Evolutionary conservation across 2,888 invertebrate genomes (phyloP).

Genomic region (Acanthosoma haemorrhoidale): DNA sequence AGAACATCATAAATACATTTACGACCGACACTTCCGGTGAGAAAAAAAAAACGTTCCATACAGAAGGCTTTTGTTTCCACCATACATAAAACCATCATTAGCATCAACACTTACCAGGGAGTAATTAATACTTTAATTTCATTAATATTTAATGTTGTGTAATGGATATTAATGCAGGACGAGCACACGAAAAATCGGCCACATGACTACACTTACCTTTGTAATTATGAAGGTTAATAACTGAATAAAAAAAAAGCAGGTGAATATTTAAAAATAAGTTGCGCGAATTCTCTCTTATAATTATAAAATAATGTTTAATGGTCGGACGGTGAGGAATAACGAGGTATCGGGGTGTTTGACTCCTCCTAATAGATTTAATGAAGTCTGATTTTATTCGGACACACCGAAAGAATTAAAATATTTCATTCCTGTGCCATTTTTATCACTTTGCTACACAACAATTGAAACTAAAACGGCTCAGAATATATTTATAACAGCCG

Average conservation of each 20-base stretch:
- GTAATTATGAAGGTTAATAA: slow-evolving; percentile 17
- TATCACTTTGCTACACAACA: too few relatives aligned
- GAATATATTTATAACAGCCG: too few relatives aligned
- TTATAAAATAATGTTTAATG: slow-evolving; percentile 7
- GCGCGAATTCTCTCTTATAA: slow-evolving; percentile 12
- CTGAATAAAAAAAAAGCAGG: slow-evolving; percentile 2
- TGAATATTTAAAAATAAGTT: slow-evolving; percentile 16
- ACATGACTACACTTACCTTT: too few relatives aligned
- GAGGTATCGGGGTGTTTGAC: neutral
- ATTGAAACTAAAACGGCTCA: too few relatives aligned
- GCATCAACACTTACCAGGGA: neutral
- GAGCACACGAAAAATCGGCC: neutral
- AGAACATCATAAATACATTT: too few relatives aligned
- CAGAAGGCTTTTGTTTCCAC: too few relatives aligned
- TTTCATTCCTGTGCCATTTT: too few relatives aligned
- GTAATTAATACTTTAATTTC: slow-evolving; percentile 10
- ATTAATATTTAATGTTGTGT: slow-evolving; percentile 7
- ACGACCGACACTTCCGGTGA: too few relatives aligned
- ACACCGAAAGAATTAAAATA: too few relatives aligned
- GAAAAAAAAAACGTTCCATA: too few relatives aligned
- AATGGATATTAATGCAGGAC: slow-evolving; percentile 15
- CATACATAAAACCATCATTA: slow-evolving; percentile 2
- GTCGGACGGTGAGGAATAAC: neutral
- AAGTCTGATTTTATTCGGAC: too few relatives aligned
- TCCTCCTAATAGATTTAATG: neutral